These are phyloP conservation scores for Drosophila santomea DNA, from an alignment of 1,140 invertebrate species.

Conservation along the genomic window DNA sequence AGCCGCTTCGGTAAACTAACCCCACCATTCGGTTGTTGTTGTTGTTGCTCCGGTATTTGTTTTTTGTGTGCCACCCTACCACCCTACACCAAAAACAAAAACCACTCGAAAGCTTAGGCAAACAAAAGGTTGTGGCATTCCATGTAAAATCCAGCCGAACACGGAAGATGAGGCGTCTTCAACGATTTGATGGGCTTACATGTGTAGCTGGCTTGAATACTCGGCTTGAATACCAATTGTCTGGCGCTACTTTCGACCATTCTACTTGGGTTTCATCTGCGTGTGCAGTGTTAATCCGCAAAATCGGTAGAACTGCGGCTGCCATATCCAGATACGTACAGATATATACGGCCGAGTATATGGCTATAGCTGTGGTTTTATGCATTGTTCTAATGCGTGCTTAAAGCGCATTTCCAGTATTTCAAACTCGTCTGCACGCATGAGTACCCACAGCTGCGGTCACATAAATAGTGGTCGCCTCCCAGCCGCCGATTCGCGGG, in stretches of 20 bases:
- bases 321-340: slow-evolving; percentile 8
- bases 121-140: slow-evolving; percentile 23
- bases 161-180: slow-evolving; percentile 19
- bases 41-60: slow-evolving; percentile 27
- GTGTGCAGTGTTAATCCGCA: slow-evolving; percentile 41
- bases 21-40: slow-evolving; percentile 8
- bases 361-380: neutral
- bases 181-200: slow-evolving; percentile 11
- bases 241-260: neutral
- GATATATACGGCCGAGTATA: neutral
- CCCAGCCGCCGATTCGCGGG: neutral
- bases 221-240: slow-evolving; percentile 41
- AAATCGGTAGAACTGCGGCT: slow-evolving; percentile 9
- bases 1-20: slow-evolving; percentile 68
- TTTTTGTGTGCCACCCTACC: slow-evolving; percentile 11
- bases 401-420: slow-evolving; percentile 37
- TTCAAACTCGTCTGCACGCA: slow-evolving; percentile 19
- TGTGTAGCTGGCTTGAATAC: slow-evolving; percentile 19
- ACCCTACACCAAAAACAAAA: neutral
- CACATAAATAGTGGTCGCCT: neutral
- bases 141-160: slow-evolving; percentile 16
- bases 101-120: slow-evolving; percentile 10
- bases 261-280: slow-evolving; percentile 20
- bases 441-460: slow-evolving; percentile 12
- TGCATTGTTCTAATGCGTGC: slow-evolving; percentile 45